These are phyloP conservation scores for Coenonympha glycerion DNA, from an alignment of 2,888 invertebrate species.

Conservation along the genomic window DNA sequence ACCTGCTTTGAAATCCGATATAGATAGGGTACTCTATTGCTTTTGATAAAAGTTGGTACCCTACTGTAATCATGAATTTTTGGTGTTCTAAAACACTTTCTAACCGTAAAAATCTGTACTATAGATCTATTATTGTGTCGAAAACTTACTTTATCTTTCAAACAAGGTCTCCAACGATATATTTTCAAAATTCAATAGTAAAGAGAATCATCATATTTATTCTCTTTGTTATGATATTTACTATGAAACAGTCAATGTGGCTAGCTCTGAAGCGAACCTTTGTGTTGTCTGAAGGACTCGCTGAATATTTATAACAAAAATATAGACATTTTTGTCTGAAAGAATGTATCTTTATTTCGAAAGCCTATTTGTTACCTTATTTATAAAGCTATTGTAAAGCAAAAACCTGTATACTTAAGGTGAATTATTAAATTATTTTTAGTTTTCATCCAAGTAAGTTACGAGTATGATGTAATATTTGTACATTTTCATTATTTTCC, in stretches of 20 bases:
- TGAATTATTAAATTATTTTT: not conserved
- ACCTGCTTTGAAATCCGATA: too few relatives aligned
- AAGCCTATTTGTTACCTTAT: constrained; percentile 1
- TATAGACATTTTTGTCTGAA: not conserved
- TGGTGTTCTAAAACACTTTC: too few relatives aligned
- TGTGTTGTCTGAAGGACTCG: constrained; percentile 11
- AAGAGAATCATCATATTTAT: too few relatives aligned
- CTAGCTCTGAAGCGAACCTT: constrained; percentile 9
- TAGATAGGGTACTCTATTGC: too few relatives aligned
- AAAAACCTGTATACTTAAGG: not conserved
- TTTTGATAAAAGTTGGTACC: not conserved
- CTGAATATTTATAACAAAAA: constrained; percentile 15
- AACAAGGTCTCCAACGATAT: too few relatives aligned
- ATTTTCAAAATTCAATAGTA: too few relatives aligned
- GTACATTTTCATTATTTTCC: too few relatives aligned
- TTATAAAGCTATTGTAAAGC: not conserved
- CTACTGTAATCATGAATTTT: too few relatives aligned
- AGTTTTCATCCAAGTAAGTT: not conserved
- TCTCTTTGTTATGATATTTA: not conserved
- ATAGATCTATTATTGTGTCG: too few relatives aligned
- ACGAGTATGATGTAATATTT: too few relatives aligned
- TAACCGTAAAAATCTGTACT: too few relatives aligned
- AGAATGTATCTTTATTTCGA: not conserved
- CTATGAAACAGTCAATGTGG: not conserved
- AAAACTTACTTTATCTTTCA: too few relatives aligned